A percentile compares a stretch with the other conserved stretches of the same genome.
These are phyloP conservation scores for Telmatochromis sp. DNA, from an alignment of 2,113 vertebrate species.

Conservation along the genomic window DNA sequence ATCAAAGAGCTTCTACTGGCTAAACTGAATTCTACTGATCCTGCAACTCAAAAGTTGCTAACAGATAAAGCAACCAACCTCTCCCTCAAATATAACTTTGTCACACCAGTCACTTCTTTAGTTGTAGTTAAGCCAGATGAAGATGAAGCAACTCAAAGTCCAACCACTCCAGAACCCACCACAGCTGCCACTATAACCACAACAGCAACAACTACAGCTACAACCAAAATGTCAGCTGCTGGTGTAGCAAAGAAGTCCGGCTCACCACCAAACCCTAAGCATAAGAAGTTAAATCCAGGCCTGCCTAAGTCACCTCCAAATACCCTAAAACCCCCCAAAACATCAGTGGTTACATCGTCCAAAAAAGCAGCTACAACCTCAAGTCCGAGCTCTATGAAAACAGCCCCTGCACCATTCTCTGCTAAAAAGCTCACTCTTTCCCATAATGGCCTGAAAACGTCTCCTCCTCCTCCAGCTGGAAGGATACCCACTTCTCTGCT, in stretches of 20 bases:
- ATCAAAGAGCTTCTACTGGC: conserved; percentile 76
- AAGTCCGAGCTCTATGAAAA: conserved; percentile 19
- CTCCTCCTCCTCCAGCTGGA: background rate
- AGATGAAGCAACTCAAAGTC: conserved; percentile 39
- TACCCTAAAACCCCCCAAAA: conserved; percentile 10
- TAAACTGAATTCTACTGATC: conserved; percentile 65
- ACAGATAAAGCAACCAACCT: conserved; percentile 76
- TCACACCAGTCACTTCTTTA: conserved; percentile 79
- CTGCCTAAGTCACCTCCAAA: conserved; percentile 21
- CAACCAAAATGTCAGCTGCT: conserved; percentile 4
- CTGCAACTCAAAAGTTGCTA: conserved; percentile 58
- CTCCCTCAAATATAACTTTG: conserved; percentile 81
- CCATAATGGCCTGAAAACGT: conserved; percentile 16
- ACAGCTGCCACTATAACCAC: conserved; percentile 15
- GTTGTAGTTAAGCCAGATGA: conserved; percentile 75
- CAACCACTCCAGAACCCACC: conserved; percentile 35
- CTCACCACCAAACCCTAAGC: background rate
- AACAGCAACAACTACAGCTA: background rate
- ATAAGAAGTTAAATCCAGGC: conserved; percentile 29
- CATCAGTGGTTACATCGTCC: background rate
- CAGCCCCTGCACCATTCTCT: conserved; percentile 9
- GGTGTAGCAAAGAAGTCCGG: background rate
- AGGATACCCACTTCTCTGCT: conserved; percentile 18
- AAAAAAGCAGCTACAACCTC: conserved; percentile 46
- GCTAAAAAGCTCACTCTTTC: conserved; percentile 21